Percentiles rank a stretch among this genome's conserved stretches.
Evolutionary conservation across 2,113 vertebrate genomes (phyloP).

Genomic region (Amblyopsis rosae): DNA sequence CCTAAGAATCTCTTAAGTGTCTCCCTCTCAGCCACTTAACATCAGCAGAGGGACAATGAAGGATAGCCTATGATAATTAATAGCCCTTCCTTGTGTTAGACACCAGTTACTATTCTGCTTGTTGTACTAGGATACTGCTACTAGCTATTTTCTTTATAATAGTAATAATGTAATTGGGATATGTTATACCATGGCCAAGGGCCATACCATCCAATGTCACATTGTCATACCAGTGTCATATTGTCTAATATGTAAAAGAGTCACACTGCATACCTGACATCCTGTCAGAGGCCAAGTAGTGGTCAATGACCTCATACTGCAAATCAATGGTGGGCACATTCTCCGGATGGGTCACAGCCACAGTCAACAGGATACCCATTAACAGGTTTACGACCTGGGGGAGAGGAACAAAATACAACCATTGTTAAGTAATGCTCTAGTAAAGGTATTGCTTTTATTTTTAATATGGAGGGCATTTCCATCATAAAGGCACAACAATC

Average conservation of each 20-base stretch:
- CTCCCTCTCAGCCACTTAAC: constrained; percentile 4
- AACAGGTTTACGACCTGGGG: constrained; percentile 91
- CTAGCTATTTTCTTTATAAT: not conserved
- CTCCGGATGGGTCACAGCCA: constrained; percentile 96
- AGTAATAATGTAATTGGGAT: not conserved
- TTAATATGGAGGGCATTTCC: too few relatives aligned
- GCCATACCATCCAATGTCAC: not conserved
- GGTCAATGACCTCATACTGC: constrained; percentile 97
- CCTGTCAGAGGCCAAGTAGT: constrained; percentile 93
- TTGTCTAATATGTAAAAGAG: not conserved
- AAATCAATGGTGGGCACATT: constrained; percentile 89
- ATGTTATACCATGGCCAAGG: not conserved
- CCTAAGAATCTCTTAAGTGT: constrained; percentile 39
- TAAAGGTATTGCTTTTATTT: too few relatives aligned
- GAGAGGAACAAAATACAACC: not conserved
- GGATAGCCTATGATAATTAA: constrained; percentile 54
- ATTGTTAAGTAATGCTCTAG: too few relatives aligned
- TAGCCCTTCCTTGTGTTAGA: constrained; percentile 42
- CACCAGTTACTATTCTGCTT: constrained; percentile 8
- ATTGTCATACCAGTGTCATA: too few relatives aligned
- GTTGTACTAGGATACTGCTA: too few relatives aligned
- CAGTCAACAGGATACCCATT: constrained; percentile 95
- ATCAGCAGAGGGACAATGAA: constrained; percentile 26
- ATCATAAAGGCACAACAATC: too few relatives aligned
- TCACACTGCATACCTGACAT: constrained; percentile 85